Evolutionary conservation across 2,797 vertebrate genomes (phyloP).

Genomic region (Champsocephalus gunnari): DNA sequence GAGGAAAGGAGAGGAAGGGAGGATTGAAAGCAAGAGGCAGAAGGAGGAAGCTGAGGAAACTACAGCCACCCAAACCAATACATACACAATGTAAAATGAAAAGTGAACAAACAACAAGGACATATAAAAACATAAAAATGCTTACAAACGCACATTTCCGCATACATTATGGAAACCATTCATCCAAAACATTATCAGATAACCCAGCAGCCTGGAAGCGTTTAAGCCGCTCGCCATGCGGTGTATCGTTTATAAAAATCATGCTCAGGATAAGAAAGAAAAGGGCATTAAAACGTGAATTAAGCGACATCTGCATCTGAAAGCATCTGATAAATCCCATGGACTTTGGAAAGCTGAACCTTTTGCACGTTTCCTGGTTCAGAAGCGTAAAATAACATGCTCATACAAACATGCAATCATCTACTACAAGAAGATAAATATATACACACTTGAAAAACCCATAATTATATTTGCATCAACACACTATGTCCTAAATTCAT

Average conservation of each 20-base stretch:
- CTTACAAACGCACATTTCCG: constrained; percentile 45
- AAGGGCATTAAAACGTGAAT: constrained; percentile 24
- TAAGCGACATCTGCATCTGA: constrained; percentile 49
- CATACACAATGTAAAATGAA: constrained; percentile 59
- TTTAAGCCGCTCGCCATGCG: constrained; percentile 66
- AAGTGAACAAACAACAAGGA: constrained; percentile 51
- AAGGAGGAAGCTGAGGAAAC: constrained; percentile 42
- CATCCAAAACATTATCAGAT: constrained; percentile 29
- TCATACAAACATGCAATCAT: constrained; percentile 59
- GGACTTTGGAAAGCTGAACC: constrained; percentile 17
- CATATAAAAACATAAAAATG: constrained; percentile 44
- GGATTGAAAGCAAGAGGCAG: constrained; percentile 37
- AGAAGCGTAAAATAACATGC: constrained; percentile 60
- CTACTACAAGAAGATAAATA: neutral
- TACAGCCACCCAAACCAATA: constrained; percentile 58
- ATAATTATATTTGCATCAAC: constrained; percentile 25
- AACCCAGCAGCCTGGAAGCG: constrained; percentile 53
- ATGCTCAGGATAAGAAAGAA: constrained; percentile 60
- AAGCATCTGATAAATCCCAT: constrained; percentile 42
- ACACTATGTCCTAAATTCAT: constrained; percentile 16
- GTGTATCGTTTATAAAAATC: constrained; percentile 27
- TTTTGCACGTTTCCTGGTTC: constrained; percentile 42
- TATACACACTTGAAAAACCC: constrained; percentile 28
- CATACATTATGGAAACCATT: constrained; percentile 31
- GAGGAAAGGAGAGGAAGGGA: constrained; percentile 63